phyloP scores from a whole-genome alignment of 2,113 vertebrate species.

The Mionectes macconnelli region DNA sequence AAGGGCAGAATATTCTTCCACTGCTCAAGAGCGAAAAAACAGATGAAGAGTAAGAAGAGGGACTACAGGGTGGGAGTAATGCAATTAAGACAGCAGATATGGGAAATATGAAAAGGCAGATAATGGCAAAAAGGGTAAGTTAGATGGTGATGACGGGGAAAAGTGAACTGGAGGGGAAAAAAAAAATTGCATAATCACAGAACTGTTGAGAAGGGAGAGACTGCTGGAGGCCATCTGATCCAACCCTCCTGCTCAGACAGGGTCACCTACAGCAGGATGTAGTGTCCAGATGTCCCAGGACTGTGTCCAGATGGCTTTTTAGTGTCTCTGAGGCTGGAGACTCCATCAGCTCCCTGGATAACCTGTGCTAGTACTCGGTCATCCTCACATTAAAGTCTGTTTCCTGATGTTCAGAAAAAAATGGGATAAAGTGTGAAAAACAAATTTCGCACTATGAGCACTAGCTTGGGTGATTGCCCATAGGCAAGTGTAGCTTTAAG shows the following conservation, averaged over 20 bases:
- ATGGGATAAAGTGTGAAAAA: neutral
- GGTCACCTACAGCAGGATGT: neutral
- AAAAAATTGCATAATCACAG: neutral
- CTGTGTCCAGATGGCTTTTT: neutral
- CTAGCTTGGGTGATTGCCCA: neutral
- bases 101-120: too few relatives aligned
- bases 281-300: too few relatives aligned
- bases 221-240: neutral
- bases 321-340: neutral
- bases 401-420: neutral
- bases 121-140: neutral
- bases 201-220: neutral
- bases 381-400: neutral
- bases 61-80: neutral
- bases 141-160: neutral
- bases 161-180: neutral
- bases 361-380: neutral
- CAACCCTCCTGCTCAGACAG: neutral
- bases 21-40: neutral
- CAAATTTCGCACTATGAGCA: neutral
- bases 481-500: neutral
- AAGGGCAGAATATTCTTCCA: neutral
- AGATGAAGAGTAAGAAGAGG: neutral
- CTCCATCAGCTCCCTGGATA: neutral
- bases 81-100: neutral